phyloP scores from a whole-genome alignment of 1,140 invertebrate species.

The Lethocerus indicus region DNA sequence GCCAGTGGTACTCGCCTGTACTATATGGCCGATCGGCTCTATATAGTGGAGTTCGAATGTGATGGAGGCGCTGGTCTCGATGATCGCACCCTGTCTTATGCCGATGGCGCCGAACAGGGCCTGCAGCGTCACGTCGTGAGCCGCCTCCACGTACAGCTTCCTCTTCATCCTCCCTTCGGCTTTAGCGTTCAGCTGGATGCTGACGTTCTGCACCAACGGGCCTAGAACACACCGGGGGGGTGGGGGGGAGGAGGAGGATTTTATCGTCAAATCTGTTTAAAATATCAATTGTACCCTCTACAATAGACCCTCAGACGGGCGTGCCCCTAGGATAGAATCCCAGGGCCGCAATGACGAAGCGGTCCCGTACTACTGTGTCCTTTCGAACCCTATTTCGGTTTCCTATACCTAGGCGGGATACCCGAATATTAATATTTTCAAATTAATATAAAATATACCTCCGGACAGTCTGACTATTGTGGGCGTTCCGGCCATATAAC shows the following conservation, averaged over 20 bases:
- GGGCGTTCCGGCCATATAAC: slow-evolving; percentile 1
- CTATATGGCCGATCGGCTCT: slow-evolving; percentile 1
- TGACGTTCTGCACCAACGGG: slow-evolving; percentile 42
- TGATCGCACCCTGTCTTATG: not conserved
- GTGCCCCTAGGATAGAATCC: no score
- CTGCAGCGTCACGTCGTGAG: slow-evolving; percentile 52
- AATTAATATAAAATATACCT: slow-evolving; percentile 6
- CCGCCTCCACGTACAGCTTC: slow-evolving; percentile 55
- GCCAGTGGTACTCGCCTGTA: slow-evolving; percentile 2
- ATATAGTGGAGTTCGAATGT: slow-evolving; percentile 10
- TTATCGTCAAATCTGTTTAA: no score
- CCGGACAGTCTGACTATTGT: slow-evolving; percentile 1
- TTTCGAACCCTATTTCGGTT: no score
- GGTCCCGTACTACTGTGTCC: no score
- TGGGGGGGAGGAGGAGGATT: no score
- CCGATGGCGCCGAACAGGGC: slow-evolving; percentile 3
- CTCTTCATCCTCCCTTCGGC: slow-evolving; percentile 25
- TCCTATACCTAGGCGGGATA: no score
- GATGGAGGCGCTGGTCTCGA: slow-evolving; percentile 10
- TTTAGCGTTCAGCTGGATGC: slow-evolving; percentile 34
- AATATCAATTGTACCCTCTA: no score
- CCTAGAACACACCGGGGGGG: no score
- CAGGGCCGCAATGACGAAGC: no score
- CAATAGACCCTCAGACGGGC: no score
- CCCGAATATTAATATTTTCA: no score